These are phyloP conservation scores for Protophormia terraenovae DNA, from an alignment of 2,888 invertebrate genomes.

Conservation along the genomic window DNA sequence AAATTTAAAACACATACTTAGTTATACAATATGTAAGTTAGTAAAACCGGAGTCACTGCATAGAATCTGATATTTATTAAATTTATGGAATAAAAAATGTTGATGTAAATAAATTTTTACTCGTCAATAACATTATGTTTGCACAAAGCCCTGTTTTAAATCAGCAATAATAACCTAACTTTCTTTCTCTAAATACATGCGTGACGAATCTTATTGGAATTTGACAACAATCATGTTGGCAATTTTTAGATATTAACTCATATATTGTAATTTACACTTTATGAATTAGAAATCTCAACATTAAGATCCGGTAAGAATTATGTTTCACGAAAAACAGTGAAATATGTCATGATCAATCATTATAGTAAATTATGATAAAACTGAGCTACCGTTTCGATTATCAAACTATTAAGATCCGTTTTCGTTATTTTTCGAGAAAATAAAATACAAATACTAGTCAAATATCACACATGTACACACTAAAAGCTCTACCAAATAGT, in stretches of 20 bases:
- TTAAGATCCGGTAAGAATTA: slow-evolving; percentile 24
- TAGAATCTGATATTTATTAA: no score
- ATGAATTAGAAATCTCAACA: neutral
- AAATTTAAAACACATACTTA: no score
- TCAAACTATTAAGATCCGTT: slow-evolving; percentile 56
- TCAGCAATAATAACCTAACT: no score
- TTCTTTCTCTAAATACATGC: neutral
- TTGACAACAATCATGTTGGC: neutral
- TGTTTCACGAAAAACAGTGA: neutral
- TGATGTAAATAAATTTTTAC: no score
- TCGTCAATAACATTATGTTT: no score
- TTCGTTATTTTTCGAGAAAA: slow-evolving; percentile 13
- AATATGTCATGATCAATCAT: slow-evolving; percentile 64
- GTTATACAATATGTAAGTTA: no score
- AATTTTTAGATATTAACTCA: neutral
- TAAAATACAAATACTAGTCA: neutral
- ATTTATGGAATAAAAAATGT: no score
- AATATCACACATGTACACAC: neutral
- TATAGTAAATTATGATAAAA: slow-evolving; percentile 63
- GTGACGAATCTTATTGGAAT: neutral
- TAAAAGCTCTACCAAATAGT: neutral
- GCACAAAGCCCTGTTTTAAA: no score
- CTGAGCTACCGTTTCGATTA: slow-evolving; percentile 61
- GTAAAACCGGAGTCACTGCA: no score
- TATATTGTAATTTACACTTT: slow-evolving; percentile 36